Evolutionary conservation across 2,888 invertebrate species (phyloP).

Genomic region (Bhutanitis thaidina): DNA sequence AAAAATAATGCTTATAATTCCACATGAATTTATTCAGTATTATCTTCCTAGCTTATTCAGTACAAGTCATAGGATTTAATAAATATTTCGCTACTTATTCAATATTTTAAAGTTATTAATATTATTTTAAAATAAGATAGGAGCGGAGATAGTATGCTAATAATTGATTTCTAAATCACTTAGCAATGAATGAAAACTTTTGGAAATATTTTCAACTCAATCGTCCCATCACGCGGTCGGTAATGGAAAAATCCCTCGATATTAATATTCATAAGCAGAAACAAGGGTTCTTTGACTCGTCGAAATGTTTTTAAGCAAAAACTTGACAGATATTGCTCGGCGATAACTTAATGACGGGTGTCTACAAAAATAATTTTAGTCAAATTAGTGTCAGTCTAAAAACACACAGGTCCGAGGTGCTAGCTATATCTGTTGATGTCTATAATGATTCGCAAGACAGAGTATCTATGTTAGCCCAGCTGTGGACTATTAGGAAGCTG

Average conservation of each 20-base stretch:
- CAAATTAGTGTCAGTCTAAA: no score
- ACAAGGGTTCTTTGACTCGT: conserved; percentile 33
- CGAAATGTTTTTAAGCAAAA: conserved; percentile 26
- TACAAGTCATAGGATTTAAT: no score
- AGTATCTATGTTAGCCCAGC: no score
- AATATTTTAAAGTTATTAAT: background rate
- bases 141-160: conserved; percentile 6
- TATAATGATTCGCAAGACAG: no score
- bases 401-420: no score
- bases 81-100: background rate
- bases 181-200: conserved; percentile 39
- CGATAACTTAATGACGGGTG: conserved; percentile 1
- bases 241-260: conserved; percentile 55
- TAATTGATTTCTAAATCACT: conserved; percentile 32
- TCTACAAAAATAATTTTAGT: no score
- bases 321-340: conserved; percentile 4
- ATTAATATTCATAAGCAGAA: conserved; percentile 59
- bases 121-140: conserved; percentile 4
- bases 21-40: no score
- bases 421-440: no score
- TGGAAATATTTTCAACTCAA: conserved; percentile 49
- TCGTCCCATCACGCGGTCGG: conserved; percentile 33
- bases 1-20: no score
- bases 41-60: no score
- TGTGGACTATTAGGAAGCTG: no score